Conservation (phyloP, 2,113 vertebrate genomes). For the Rhinolophus sinicus region DNA sequence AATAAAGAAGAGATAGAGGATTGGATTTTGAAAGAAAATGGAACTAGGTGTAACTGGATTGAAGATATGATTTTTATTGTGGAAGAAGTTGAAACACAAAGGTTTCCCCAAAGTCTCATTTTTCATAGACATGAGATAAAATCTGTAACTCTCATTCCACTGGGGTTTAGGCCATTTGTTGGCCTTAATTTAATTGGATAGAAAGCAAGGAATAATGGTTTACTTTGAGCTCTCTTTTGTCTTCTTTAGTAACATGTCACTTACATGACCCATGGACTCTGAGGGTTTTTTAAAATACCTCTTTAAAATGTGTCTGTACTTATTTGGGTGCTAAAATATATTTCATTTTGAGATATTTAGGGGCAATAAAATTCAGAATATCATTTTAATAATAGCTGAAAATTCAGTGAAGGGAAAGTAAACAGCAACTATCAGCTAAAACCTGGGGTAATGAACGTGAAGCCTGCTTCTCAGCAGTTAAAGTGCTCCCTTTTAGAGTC, state of each 20-base stretch:
- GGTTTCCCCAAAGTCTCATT: conserved; percentile 76
- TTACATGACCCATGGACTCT: conserved; percentile 17
- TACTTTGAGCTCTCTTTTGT: conserved; percentile 70
- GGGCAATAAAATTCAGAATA: conserved; percentile 53
- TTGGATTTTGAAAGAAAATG: conserved; percentile 62
- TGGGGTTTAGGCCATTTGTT: conserved; percentile 54
- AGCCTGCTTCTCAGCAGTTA: conserved; percentile 30
- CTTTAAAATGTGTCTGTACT: not conserved
- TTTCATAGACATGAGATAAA: conserved; percentile 76
- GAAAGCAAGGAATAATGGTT: conserved; percentile 69
- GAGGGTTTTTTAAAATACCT: conserved; percentile 23
- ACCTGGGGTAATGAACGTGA: not conserved
- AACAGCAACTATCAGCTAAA: conserved; percentile 43
- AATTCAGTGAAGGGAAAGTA: conserved; percentile 51
- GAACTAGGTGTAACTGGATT: conserved; percentile 45
- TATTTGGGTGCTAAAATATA: conserved; percentile 44
- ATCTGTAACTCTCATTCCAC: conserved; percentile 40
- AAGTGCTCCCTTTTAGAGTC: conserved; percentile 30
- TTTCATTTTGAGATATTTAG: conserved; percentile 57
- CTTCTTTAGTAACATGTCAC: conserved; percentile 69
- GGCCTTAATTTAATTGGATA: conserved; percentile 76
- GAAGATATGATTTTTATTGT: conserved; percentile 72
- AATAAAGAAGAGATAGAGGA: conserved; percentile 58
- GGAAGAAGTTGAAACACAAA: conserved; percentile 71
- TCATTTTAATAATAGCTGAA: conserved; percentile 69